Base-by-base conservation (phyloP, 1,140 invertebrate species). In the Dendroctonus ponderosae region DNA sequence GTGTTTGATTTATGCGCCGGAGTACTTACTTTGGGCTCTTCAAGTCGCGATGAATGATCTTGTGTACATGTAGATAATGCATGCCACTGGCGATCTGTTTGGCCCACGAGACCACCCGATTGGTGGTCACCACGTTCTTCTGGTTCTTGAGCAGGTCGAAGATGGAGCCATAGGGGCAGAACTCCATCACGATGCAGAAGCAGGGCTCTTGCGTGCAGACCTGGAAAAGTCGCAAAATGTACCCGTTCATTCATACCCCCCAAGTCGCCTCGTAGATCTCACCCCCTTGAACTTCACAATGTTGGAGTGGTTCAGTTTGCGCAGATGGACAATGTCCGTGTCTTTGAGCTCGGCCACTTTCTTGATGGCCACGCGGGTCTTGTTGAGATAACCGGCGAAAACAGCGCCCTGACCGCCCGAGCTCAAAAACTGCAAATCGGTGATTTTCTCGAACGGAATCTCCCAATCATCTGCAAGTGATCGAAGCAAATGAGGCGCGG, bases 181-280 rank as follows among this genome's bases (percentile, higher is more conserved):
- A 99, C 78, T 99, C 97, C 97, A 99, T 99, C 14, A 99, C 88
- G 71, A 99, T 93, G 79, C 95, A 97, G 77, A 91, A 97, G 74
- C 90, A 92, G 4, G 94, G 95, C n/a, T 92, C 86, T 76, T 95
- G 89, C 0, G 92, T 96, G 53, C 76, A 77, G 12, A 77, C 72
- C 15, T 74, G 39, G 0, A 51, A 5, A 51, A 51, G 11, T 6
- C 50, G 50, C 26, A 12, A 51, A 51, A 11, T 12, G 11, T 6
- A 51, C 15, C 8, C 15, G 11, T 7, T 11, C 49, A 40, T 37
- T 40, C 52, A 56, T 5, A 56, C 38, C 2, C 12, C 44, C 8
- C 8, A 12, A 37, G 26, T 52, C 26, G 5, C 26, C 26, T 44
- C 6, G 11, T 1, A 44, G 3, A 42, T 51, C 57, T 61, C 57